Evolutionary conservation across 2,113 vertebrate genomes (phyloP).

Genomic region (Malurus melanocephalus): DNA sequence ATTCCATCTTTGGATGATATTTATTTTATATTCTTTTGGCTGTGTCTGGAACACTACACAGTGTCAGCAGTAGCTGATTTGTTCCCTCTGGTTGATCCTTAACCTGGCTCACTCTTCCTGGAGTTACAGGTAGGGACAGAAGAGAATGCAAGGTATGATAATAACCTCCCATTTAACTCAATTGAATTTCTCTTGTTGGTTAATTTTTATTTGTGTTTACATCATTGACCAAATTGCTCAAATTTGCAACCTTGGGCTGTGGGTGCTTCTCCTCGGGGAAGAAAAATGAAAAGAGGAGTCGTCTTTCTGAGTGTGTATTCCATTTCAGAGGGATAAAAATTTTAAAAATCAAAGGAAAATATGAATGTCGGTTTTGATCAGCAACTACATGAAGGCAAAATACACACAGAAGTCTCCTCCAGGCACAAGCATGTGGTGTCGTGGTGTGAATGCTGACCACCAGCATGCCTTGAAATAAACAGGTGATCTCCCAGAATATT

Average conservation of each 20-base stretch:
- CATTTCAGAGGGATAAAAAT: not conserved
- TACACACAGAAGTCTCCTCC: not conserved
- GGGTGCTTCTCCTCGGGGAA: not conserved
- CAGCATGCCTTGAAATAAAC: not conserved
- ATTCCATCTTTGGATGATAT: not conserved
- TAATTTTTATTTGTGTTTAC: conserved; percentile 37
- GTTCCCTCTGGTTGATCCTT: not conserved
- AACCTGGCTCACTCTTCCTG: not conserved
- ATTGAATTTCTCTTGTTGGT: conserved; percentile 11
- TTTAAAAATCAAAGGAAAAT: not conserved
- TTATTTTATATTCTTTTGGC: not conserved
- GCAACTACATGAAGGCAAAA: not conserved
- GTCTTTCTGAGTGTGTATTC: not conserved
- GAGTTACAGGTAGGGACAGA: not conserved
- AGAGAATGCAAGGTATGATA: conserved; percentile 23
- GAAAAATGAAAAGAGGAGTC: not conserved
- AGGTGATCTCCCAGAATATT: not conserved
- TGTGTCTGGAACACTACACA: not conserved
- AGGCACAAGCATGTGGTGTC: not conserved
- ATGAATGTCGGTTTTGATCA: not conserved
- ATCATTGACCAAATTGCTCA: not conserved
- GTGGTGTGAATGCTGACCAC: not conserved
- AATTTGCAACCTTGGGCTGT: not conserved
- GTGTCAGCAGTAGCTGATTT: not conserved
- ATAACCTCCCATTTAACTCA: not conserved